These are phyloP conservation scores for Ptilodon capucinus DNA, from an alignment of 2,888 invertebrate species.

Conservation along the genomic window DNA sequence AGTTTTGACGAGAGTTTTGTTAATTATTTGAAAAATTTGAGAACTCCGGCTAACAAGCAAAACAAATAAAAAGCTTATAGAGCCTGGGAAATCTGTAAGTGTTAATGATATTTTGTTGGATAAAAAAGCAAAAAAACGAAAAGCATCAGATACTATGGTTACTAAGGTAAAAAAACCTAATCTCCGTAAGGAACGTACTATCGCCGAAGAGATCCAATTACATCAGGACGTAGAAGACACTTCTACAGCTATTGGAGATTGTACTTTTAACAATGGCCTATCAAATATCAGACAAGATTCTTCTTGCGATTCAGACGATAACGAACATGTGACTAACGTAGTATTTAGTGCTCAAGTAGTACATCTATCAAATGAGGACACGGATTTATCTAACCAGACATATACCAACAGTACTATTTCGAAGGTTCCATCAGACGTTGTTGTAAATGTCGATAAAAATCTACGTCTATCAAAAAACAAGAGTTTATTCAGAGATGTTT, in stretches of 20 bases:
- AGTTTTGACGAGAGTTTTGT: slow-evolving; percentile 12
- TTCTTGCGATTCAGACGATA: slow-evolving; percentile 6
- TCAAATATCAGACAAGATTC: slow-evolving; percentile 8
- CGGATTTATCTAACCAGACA: slow-evolving; percentile 4
- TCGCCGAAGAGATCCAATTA: slow-evolving; percentile 5
- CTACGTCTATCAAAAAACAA: slow-evolving; percentile 5
- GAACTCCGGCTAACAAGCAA: slow-evolving; percentile 5
- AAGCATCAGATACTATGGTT: slow-evolving; percentile 5
- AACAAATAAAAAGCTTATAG: slow-evolving; percentile 11
- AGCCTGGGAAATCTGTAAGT: slow-evolving; percentile 11
- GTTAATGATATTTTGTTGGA: slow-evolving; percentile 7
- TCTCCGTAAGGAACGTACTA: neutral
- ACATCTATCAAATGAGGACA: slow-evolving; percentile 3
- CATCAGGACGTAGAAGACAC: slow-evolving; percentile 5
- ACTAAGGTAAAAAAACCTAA: slow-evolving; percentile 3
- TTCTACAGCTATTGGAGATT: slow-evolving; percentile 5
- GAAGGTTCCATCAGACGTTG: slow-evolving; percentile 5
- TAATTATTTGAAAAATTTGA: slow-evolving; percentile 11
- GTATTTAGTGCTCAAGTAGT: slow-evolving; percentile 7
- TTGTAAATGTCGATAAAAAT: slow-evolving; percentile 8
- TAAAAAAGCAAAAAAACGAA: slow-evolving; percentile 6
- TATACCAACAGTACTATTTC: slow-evolving; percentile 2
- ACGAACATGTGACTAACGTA: slow-evolving; percentile 6
- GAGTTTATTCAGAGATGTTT: slow-evolving; percentile 6
- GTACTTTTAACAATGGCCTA: slow-evolving; percentile 6